Evolutionary conservation across 1,140 invertebrate genomes (phyloP), one percentile per base, ranked within the genome.

Genomic region (Drosophila parabipectinata): DNA sequence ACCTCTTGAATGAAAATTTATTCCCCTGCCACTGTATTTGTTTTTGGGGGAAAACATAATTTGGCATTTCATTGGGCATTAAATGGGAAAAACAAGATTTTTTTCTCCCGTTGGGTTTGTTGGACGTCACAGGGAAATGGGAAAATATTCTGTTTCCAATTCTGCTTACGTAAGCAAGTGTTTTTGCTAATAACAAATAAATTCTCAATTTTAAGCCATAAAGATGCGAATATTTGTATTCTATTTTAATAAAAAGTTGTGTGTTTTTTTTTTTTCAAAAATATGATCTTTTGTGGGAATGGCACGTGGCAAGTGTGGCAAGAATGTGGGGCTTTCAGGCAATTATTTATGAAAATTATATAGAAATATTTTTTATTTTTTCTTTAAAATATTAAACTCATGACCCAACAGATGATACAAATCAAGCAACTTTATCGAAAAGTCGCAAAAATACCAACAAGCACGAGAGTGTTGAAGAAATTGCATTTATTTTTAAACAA

Each of bases 401-500:
- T 64, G 54, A 61, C 56, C 48, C 64, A 37, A 47, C 53, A 54
- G 34, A 50, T 50, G 54, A 62, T 50, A 51, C 34, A 57, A 57
- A 77, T 72, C 18, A 61, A 74, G 69, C 24, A 34, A 45, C 10
- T 66, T 56, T 61, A 85, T 81, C 73, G 68, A 50, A 64, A 80
- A 21, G 21, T 21, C 41, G 66, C 67, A 63, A 74, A 77, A 62
- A 50, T 39, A 58, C 15, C 28, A 37, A 41, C 57, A 72, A n/a
- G 41, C 26, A 30, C 24, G 59, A 71, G 34, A 54, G 61, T 56
- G 57, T 30, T 57, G 72, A 58, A 57, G 81, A 64, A 71, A 69
- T 74, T 64, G 73, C 47, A 87, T 87, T 85, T 87, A 87, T 87
- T 87, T 87, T 82, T 87, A 88, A 76, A 82, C 67, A 72, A 76